These are phyloP conservation scores for Glyptemys insculpta DNA, from an alignment of 2,797 vertebrate genomes.

Conservation along the genomic window DNA sequence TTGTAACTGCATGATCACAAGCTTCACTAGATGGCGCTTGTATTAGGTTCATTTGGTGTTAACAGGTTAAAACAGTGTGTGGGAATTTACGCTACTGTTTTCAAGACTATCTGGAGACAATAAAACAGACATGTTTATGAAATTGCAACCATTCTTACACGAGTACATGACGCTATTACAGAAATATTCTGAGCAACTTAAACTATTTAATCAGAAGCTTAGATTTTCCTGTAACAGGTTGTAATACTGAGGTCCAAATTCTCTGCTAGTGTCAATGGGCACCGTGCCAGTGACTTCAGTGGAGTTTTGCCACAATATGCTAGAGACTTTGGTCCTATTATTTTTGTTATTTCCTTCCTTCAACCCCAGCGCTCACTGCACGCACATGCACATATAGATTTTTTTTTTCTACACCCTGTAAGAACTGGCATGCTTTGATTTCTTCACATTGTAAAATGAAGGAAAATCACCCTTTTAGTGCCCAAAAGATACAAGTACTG, in stretches of 20 bases:
- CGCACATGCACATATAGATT: neutral
- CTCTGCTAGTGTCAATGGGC: neutral
- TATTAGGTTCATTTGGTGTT: neutral
- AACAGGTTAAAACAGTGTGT: neutral
- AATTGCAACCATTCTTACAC: neutral
- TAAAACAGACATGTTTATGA: neutral
- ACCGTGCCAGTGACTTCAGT: neutral
- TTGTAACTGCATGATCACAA: rapidly evolving
- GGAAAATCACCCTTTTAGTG: neutral
- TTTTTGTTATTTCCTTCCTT: neutral
- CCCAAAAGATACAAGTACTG: neutral
- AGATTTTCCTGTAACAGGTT: neutral
- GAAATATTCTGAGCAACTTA: neutral
- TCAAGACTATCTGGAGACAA: neutral
- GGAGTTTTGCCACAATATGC: neutral
- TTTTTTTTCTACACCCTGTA: neutral
- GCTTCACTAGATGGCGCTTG: neutral
- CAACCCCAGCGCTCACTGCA: neutral
- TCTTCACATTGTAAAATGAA: neutral
- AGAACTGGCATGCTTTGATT: neutral
- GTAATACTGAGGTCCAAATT: neutral
- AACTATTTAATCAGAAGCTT: neutral
- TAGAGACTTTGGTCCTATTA: neutral
- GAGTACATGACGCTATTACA: neutral
- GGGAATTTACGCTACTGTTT: neutral